Conservation (phyloP, 2,113 vertebrate genomes). For the Eurypyga helias region DNA sequence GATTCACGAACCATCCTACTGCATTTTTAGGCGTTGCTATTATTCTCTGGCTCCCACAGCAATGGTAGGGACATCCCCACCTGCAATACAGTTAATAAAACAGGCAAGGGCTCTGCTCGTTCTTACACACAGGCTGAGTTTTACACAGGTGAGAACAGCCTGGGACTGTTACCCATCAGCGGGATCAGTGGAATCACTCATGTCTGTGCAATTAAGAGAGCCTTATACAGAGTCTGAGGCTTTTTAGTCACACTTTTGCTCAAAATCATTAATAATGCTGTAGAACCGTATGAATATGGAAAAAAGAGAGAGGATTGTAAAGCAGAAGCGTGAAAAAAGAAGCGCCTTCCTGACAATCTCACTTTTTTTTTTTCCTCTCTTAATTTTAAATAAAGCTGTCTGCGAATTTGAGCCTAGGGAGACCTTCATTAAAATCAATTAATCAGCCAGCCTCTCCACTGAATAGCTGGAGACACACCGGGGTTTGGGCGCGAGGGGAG, state of each 20-base stretch:
- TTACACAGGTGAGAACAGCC: not conserved
- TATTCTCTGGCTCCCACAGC: not conserved
- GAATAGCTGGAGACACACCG: constrained; percentile 47
- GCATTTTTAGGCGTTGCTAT: not conserved
- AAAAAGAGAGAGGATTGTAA: not conserved
- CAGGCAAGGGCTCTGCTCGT: not conserved
- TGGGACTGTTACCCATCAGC: not conserved
- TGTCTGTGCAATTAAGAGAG: not conserved
- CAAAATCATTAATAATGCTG: not conserved
- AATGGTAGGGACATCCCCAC: not conserved
- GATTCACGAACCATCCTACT: not conserved
- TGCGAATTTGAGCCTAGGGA: constrained; percentile 61
- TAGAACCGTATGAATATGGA: not conserved
- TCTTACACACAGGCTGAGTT: not conserved
- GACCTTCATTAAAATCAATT: constrained; percentile 82
- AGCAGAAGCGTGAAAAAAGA: not conserved
- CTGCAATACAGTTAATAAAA: not conserved
- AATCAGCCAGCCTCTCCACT: constrained; percentile 69
- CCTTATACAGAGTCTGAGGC: not conserved
- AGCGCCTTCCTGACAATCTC: not conserved
- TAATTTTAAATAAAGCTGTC: constrained; percentile 69
- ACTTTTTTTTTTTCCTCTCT: not conserved
- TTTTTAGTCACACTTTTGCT: not conserved
- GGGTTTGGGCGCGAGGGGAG: constrained; percentile 2
- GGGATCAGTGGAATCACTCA: not conserved